Conservation (phyloP, 2,113 vertebrate genomes). For the Trogon melanurus region DNA sequence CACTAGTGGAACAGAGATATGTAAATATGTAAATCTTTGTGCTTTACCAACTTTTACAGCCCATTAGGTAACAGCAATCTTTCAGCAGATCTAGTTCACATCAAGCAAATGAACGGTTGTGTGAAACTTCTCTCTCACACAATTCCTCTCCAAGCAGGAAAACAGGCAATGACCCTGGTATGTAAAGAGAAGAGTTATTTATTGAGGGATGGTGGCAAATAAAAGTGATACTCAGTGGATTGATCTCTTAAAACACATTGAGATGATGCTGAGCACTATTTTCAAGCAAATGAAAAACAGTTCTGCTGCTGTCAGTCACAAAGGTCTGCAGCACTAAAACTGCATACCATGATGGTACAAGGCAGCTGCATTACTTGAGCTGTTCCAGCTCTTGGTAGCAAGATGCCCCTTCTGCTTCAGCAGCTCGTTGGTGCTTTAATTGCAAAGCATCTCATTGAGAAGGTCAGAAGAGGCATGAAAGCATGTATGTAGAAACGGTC, state of each 20-base stretch:
- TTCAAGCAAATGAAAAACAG: neutral
- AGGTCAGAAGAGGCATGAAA: neutral
- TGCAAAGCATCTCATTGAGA: neutral
- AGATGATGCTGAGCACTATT: neutral
- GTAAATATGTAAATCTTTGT: neutral
- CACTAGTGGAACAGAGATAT: neutral
- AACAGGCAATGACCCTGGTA: neutral
- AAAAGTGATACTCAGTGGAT: neutral
- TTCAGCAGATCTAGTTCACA: neutral
- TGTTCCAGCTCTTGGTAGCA: neutral
- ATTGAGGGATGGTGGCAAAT: neutral
- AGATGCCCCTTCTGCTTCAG: neutral
- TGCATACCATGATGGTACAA: neutral
- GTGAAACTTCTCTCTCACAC: neutral
- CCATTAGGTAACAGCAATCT: neutral
- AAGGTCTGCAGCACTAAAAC: neutral
- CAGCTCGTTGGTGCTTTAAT: neutral
- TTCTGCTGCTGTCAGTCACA: neutral
- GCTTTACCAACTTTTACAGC: neutral
- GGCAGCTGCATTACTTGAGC: neutral
- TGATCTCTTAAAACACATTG: neutral
- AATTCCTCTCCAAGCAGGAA: neutral
- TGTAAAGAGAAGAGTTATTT: neutral
- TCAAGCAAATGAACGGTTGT: neutral
- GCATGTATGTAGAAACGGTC: neutral